These are phyloP conservation scores for Pangasius djambal DNA, from an alignment of 2,797 vertebrate genomes.

Conservation along the genomic window DNA sequence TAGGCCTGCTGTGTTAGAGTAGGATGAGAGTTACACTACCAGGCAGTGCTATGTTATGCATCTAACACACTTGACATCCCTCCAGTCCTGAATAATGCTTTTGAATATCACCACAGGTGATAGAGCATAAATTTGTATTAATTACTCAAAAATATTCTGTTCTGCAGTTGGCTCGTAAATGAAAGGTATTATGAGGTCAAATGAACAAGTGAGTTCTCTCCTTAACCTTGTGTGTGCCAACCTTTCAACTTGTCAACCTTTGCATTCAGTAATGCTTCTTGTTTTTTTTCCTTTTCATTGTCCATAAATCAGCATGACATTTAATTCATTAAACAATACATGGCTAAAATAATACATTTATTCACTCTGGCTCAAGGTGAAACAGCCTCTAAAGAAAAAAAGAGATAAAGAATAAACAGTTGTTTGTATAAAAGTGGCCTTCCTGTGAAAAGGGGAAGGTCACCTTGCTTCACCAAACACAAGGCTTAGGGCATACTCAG, in stretches of 20 bases:
- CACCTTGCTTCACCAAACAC: not conserved
- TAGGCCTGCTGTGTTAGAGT: slow-evolving; percentile 24
- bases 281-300: not conserved
- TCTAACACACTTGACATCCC: not conserved
- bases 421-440: not conserved
- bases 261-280: not conserved
- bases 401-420: not conserved
- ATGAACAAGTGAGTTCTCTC: not conserved
- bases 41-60: not conserved
- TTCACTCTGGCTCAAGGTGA: not conserved
- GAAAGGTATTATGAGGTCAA: not conserved
- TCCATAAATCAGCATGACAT: not conserved
- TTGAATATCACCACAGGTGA: slow-evolving; percentile 7
- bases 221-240: not conserved
- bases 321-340: not conserved
- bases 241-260: not conserved
- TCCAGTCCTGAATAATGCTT: not conserved
- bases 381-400: not conserved
- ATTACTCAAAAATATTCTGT: not conserved
- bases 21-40: not conserved
- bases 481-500: not conserved
- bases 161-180: not conserved
- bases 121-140: slow-evolving; percentile 25
- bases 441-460: not conserved
- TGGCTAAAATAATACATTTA: not conserved